Evolutionary conservation across 2,888 invertebrate genomes (phyloP).

Genomic region (Pollenia labialis): DNA sequence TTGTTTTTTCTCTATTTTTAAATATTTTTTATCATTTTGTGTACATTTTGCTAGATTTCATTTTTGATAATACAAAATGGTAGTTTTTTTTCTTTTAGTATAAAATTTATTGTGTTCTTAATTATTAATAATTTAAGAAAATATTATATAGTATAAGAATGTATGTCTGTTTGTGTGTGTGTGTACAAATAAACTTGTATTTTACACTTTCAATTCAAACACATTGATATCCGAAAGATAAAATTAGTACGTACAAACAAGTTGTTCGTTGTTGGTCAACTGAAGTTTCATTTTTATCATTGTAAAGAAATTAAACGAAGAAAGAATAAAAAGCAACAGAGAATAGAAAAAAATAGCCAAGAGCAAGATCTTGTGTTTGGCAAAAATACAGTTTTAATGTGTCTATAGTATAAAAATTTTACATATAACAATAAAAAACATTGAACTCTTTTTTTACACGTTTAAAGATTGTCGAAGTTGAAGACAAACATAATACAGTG

Average conservation of each 20-base stretch:
- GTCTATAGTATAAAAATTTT: constrained; percentile 10
- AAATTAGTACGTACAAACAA: constrained; percentile 51
- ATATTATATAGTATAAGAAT: not conserved
- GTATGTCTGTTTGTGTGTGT: not conserved
- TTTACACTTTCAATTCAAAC: constrained; percentile 39
- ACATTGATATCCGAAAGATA: constrained; percentile 56
- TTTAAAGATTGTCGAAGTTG: not conserved
- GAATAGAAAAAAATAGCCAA: constrained; percentile 51
- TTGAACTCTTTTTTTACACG: constrained; percentile 26
- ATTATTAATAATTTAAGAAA: constrained; percentile 47
- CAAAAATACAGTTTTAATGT: constrained; percentile 51
- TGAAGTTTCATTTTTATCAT: constrained; percentile 67
- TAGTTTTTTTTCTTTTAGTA: not conserved
- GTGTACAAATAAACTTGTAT: constrained; percentile 15
- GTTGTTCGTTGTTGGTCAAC: constrained; percentile 63
- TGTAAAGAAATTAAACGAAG: constrained; percentile 63
- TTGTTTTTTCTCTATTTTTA: not conserved
- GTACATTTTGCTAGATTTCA: constrained; percentile 3
- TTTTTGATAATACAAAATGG: constrained; percentile 24
- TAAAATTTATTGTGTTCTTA: constrained; percentile 27
- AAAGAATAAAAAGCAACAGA: constrained; percentile 57
- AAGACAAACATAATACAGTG: not conserved
- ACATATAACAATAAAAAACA: constrained; percentile 35
- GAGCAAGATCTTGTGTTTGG: constrained; percentile 62
- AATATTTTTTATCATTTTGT: constrained; percentile 1